These are phyloP conservation scores for Troides helena DNA, from an alignment of 2,888 invertebrate genomes.

Conservation along the genomic window DNA sequence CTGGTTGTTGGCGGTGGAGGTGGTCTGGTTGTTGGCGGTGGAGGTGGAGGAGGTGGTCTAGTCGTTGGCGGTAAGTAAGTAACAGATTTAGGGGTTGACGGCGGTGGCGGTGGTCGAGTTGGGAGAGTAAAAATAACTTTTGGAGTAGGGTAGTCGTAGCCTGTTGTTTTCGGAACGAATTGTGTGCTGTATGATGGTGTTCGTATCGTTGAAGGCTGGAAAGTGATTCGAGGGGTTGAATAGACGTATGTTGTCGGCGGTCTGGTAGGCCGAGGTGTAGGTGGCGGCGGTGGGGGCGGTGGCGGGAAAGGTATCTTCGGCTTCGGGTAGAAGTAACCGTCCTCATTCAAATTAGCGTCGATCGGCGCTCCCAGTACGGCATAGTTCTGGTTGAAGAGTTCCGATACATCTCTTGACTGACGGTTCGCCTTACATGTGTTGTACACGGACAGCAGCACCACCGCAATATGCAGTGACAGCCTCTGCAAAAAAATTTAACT, in stretches of 20 bases:
- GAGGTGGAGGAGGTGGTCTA: constrained; percentile 19
- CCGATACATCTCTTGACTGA: constrained; percentile 55
- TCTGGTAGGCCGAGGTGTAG: constrained; percentile 26
- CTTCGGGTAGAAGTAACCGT: constrained; percentile 74
- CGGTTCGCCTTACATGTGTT: constrained; percentile 63
- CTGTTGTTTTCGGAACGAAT: constrained; percentile 32
- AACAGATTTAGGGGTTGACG: constrained; percentile 27
- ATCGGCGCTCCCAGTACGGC: constrained; percentile 65
- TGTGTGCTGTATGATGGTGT: constrained; percentile 34
- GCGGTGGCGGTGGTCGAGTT: constrained; percentile 18
- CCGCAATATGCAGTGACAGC: constrained; percentile 72
- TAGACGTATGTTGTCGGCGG: constrained; percentile 21
- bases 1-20: constrained; percentile 17
- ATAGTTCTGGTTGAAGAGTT: constrained; percentile 63
- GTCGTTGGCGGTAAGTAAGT: constrained; percentile 13
- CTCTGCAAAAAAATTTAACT: constrained; percentile 55
- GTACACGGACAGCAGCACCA: constrained; percentile 68
- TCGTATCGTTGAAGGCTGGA: constrained; percentile 23
- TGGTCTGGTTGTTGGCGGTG: constrained; percentile 19
- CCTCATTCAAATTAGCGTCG: constrained; percentile 62
- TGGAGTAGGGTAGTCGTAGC: constrained; percentile 39
- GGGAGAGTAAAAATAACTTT: constrained; percentile 34
- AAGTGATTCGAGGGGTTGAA: constrained; percentile 24
- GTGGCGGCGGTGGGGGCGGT: constrained; percentile 40
- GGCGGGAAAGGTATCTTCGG: constrained; percentile 69